Evolutionary conservation across 2,888 invertebrate genomes (phyloP).

Genomic region (Itoplectis maculator): DNA sequence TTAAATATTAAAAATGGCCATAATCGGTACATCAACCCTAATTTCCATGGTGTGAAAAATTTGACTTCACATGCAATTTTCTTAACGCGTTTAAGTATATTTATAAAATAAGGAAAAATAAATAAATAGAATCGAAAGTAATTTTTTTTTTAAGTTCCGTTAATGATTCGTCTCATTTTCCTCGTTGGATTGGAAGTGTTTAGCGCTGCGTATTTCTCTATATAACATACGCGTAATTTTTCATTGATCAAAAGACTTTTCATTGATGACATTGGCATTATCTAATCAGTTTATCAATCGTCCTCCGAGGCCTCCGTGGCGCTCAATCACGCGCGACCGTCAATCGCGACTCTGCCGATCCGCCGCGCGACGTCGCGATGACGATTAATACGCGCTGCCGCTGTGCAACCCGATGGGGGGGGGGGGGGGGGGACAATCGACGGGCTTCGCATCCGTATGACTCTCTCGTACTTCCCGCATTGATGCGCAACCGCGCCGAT

Average conservation of each 20-base stretch:
- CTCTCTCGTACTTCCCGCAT: constrained; percentile 8
- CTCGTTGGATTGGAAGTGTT: background rate
- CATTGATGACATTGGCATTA: constrained; percentile 65
- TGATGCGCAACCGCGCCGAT: background rate
- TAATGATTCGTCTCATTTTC: background rate
- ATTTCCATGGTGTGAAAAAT: background rate
- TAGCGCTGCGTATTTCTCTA: background rate
- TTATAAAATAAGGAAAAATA: background rate
- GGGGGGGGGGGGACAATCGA: too few species aligned
- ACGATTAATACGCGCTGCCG: constrained; percentile 10
- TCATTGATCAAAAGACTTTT: constrained; percentile 59
- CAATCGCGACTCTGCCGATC: constrained; percentile 35
- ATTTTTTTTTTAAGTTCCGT: background rate
- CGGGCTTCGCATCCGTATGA: constrained; percentile 3
- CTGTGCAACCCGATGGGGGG: too few species aligned
- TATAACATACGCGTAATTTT: constrained; percentile 41
- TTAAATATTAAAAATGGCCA: too few species aligned
- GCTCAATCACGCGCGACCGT: constrained; percentile 37
- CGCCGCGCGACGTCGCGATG: constrained; percentile 30
- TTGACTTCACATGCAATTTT: background rate
- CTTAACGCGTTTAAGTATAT: background rate
- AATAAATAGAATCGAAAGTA: too few species aligned
- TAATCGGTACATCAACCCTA: too few species aligned
- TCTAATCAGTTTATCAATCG: constrained; percentile 67
- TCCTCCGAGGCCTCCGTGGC: constrained; percentile 44